Evolutionary conservation across 2,113 vertebrate genomes (phyloP), one percentile per base, ranked within the genome.

Genomic region (Scatophagus argus): DNA sequence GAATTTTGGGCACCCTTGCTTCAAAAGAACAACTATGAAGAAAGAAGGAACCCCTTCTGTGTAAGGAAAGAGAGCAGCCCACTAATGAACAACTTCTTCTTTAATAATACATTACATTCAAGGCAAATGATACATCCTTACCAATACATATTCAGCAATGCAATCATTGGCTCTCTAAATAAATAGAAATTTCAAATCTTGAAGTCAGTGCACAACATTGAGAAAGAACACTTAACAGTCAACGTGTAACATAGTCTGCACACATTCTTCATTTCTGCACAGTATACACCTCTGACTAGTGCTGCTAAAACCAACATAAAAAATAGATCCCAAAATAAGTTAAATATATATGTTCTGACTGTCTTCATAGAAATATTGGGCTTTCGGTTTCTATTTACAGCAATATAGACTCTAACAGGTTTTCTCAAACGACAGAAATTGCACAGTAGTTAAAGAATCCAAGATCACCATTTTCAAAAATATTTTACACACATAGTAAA

Each of bases 21-120:
- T n/a, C n/a, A n/a, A n/a, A n/a, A n/a, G n/a, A n/a, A n/a, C n/a
- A n/a, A n/a, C n/a, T n/a, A n/a, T n/a, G n/a, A n/a, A n/a, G n/a
- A n/a, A n/a, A n/a, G n/a, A n/a, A n/a, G n/a, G n/a, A n/a, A n/a
- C n/a, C n/a, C n/a, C n/a, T n/a, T n/a, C n/a, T n/a, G n/a, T n/a
- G n/a, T n/a, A n/a, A 79, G 21, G 8, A 73, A 38, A 46, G 13
- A 51, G 7, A 78, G 31, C 64, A 67, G 25, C 54, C 32, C 0
- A 27, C 4, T 77, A 83, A 83, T 84, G 81, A 93, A 93, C 87
- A 87, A 90, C 36, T 66, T 82, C 65, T 87, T 87, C 39, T 93
- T 94, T 92, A 92, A 83, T 92, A 90, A 91, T 91, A 94, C 92
- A 87, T 92, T 93, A 94, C 94, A 95, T 94, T 94, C 94, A 94